Conservation (phyloP, 2,888 invertebrate species). For the Nemurella pictetii region DNA sequence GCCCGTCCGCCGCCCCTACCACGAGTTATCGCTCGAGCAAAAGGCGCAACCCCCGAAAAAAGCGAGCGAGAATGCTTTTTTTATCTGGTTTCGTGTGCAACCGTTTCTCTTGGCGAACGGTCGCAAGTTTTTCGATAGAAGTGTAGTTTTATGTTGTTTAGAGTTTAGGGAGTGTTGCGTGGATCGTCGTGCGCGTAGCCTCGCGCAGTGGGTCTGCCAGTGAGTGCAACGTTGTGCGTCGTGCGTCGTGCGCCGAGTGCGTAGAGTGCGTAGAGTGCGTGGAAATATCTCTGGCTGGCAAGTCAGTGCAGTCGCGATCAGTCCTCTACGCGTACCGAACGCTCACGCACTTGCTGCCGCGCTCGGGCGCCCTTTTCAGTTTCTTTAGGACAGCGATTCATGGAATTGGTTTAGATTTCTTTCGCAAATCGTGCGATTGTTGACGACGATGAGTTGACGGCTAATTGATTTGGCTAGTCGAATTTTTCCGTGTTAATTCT, state of each 20-base stretch:
- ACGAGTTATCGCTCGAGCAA: not conserved
- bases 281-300: not conserved
- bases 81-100: constrained; percentile 27
- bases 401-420: not conserved
- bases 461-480: not conserved
- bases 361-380: not conserved
- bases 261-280: not conserved
- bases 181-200: constrained; percentile 49
- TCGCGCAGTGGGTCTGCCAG: constrained; percentile 28
- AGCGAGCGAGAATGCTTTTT: constrained; percentile 25
- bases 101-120: constrained; percentile 37
- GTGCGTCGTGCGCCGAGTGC: not conserved
- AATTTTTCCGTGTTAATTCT: not conserved
- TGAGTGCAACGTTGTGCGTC: constrained; percentile 8
- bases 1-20: constrained; percentile 16
- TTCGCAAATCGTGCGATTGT: not conserved
- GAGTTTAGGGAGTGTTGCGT: constrained; percentile 46
- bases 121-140: constrained; percentile 36
- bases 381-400: not conserved
- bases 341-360: not conserved
- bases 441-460: not conserved
- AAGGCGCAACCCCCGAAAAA: constrained; percentile 24
- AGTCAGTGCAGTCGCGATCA: not conserved
- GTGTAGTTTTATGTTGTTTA: constrained; percentile 26
- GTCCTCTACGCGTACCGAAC: not conserved